A percentile compares a stretch with the other conserved stretches of the same genome.
phyloP scores from a whole-genome alignment of 2,888 invertebrate genomes.

The Polia nebulosa region DNA sequence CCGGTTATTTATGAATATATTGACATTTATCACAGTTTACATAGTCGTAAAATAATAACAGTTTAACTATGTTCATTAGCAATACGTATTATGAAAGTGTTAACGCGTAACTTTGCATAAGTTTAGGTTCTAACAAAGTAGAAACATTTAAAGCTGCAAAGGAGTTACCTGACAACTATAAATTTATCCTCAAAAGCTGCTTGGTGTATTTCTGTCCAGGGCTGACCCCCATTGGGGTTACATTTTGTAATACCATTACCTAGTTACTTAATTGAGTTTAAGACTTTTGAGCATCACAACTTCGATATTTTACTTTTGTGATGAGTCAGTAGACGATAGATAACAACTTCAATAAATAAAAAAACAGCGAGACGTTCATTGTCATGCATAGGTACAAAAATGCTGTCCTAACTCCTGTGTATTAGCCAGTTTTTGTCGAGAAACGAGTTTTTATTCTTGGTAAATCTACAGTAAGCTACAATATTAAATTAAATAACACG shows the following conservation, averaged over 20 bases:
- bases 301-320: background rate
- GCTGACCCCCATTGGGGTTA: background rate
- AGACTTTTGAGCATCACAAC: background rate
- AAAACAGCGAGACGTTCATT: slow-evolving; percentile 8
- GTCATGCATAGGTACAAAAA: slow-evolving; percentile 13
- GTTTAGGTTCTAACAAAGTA: background rate
- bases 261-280: background rate
- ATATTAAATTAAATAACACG: slow-evolving; percentile 27
- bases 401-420: slow-evolving; percentile 17
- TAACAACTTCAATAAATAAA: background rate
- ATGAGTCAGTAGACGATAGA: background rate
- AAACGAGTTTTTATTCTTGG: slow-evolving; percentile 50
- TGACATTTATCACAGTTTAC: slow-evolving; percentile 13
- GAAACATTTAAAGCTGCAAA: too few species aligned
- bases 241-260: background rate
- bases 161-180: background rate
- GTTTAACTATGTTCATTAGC: slow-evolving; percentile 5
- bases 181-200: background rate
- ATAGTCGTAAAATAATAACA: slow-evolving; percentile 13
- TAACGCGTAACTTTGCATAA: slow-evolving; percentile 10
- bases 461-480: slow-evolving; percentile 11
- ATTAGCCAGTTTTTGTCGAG: slow-evolving; percentile 26
- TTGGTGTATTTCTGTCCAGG: background rate
- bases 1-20: slow-evolving; percentile 4
- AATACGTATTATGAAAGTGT: slow-evolving; percentile 33